Evolutionary conservation across 2,888 invertebrate genomes (phyloP), one percentile per base, ranked within the genome.

Genomic region (Protophormia terraenovae): DNA sequence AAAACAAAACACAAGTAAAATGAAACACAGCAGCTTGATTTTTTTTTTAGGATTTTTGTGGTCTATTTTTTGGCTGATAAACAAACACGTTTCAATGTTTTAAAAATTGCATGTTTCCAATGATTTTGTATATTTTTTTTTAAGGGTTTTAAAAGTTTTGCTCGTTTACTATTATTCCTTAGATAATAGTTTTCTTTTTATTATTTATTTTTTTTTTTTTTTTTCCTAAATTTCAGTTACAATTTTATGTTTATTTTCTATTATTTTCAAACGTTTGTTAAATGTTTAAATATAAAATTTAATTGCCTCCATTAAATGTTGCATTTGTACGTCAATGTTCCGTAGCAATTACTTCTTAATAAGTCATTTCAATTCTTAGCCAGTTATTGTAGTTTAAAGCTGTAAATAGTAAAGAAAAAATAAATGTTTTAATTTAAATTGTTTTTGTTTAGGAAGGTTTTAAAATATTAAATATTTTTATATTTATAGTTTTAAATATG

Each of bases 251-350:
- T n/a, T n/a, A n/a, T 50, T 72, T 45, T 47, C 35, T 71, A 12
- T 29, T 60, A 27, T 24, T 78, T 35, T 60, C 60, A 78, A 41
- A 19, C 27, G 24, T 80, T 64, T 64, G 19, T 58, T 58, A 58
- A 80, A 80, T 80, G 45, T 66, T 66, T 35, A 35, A 35, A 35
- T 27, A 73, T 80, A 66, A 80, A 80, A 73, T 73, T 80, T 73
- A 58, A 80, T 73, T 58, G 24, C 35, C 1, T 22, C 55, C 47
- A 80, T 80, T 47, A 80, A 80, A 58, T 7, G 14, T 67, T 73
- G 66, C 47, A 27, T 41, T 62, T 38, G 29, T 29, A 27, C 29
- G 27, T 78, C 50, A 78, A 38, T 60, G 3, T 60, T 60, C n/a
- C n/a, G n/a, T n/a, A n/a, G n/a, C n/a, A n/a, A n/a, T n/a, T 47